Base-by-base conservation (phyloP, 2,888 invertebrate genomes). In the Thymelicus lineola region DNA sequence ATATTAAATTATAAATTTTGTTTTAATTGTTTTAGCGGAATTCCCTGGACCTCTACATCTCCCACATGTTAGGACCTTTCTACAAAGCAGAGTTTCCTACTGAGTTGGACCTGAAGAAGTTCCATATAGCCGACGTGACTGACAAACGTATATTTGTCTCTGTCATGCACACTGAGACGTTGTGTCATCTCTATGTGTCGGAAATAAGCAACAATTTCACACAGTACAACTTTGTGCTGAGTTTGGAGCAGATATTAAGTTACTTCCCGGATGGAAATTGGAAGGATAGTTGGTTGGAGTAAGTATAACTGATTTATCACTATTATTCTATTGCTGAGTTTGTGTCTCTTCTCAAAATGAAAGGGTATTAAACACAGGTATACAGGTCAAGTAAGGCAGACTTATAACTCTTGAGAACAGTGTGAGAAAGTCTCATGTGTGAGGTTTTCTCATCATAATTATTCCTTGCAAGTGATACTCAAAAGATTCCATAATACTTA, bases 201-300 rank as follows among this genome's bases (percentile, higher is more conserved):
- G 97, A 96, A 83, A 91, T 94, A 73, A 94, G 95, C 83, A 94
- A 95, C 75, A 94, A 96, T 70, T 95, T 94, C 72, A 94, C 94
- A 4, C 95, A 95, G 73, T 95, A 96, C 78, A 95, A 95, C 79
- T 98, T 98, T 82, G 95, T 96, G 0, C 87, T 97, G 72, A 98
- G 98, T 6, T 89, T 98, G 75, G 96, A 97, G 78, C 95, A 96
- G 78, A 95, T 98, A 65, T 94, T 98, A 76, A 97, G 97, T 77
- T 98, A 97, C 86, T 97, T 97, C 84, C 97, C 97, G 0, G 96
- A 97, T 80, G 95, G 95, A 10, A 97, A 97, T 53, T 97, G 97
- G 96, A 96, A 96, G 79, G 95, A 96, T 76, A 96, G 96, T 71
- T 97, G 97, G 97, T 87, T 98, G 5, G 96, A 96, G 97, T 98